Percentiles rank a stretch among this genome's conserved stretches.
These are phyloP conservation scores for Desmophyllum pertusum DNA, from an alignment of 92 coral and sea anemone genomes.

Conservation along the genomic window DNA sequence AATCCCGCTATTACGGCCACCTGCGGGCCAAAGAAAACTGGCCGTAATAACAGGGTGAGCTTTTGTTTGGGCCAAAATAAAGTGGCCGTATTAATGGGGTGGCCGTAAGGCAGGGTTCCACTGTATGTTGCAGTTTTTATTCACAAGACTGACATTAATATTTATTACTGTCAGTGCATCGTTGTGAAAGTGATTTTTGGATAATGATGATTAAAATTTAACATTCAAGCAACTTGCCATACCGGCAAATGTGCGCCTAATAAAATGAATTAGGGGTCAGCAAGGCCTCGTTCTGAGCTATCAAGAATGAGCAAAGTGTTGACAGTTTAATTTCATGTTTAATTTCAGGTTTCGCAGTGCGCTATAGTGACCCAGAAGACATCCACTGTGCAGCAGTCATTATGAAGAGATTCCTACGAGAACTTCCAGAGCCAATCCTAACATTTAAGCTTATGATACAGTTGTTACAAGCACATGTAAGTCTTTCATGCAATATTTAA, in stretches of 20 bases:
- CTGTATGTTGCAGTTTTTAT: not conserved
- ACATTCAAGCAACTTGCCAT: too few relatives aligned
- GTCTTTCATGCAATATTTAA: slow-evolving; percentile 4
- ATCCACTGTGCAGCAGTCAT: slow-evolving; percentile 98
- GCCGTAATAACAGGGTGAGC: too few relatives aligned
- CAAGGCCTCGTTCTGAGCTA: not conserved
- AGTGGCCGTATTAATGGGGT: too few relatives aligned
- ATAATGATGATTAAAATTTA: too few relatives aligned
- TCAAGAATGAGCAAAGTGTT: not conserved
- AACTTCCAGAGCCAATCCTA: slow-evolving; percentile 92
- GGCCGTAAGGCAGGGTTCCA: too few relatives aligned
- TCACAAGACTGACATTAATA: too few relatives aligned
- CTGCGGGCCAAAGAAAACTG: too few relatives aligned
- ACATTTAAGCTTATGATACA: slow-evolving; percentile 82
- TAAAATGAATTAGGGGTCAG: not conserved
- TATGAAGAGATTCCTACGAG: slow-evolving; percentile 91
- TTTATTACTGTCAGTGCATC: too few relatives aligned
- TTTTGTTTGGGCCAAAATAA: too few relatives aligned
- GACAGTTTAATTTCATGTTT: not conserved
- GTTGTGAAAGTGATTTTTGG: too few relatives aligned
- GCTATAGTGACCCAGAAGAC: slow-evolving; percentile 61
- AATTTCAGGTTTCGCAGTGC: slow-evolving; percentile 60
- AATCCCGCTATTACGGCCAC: too few relatives aligned
- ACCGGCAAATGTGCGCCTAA: too few relatives aligned
- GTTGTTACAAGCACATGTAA: slow-evolving; percentile 71